Base-by-base conservation (phyloP, 35 echinoderm and acorn worm genomes). In the Eucidaris tribuloides region DNA sequence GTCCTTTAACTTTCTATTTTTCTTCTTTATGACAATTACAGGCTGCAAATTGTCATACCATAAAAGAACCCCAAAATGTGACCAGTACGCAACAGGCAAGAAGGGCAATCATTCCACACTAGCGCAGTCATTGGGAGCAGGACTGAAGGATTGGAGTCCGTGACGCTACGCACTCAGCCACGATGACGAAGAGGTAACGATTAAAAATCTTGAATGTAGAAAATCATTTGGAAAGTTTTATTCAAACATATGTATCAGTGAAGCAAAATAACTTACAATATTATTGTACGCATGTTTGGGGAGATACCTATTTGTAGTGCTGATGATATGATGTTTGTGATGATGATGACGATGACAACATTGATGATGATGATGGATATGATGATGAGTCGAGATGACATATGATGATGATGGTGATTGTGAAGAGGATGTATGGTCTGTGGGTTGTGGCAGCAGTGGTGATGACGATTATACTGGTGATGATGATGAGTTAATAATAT, bases 41-140 rank as follows among this genome's bases (percentile, higher is more conserved):
- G 94, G 90, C 94, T 85, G 94, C n/a, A n/a, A 97, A 59, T 71
- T 97, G 44, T 77, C 70, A 0, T 97, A 97, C 82, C n/a, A n/a
- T 92, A 97, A 62, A 83, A 79, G 28, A 93, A 97, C 44, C 94
- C 94, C 7, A 93, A 89, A 57, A 92, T 97, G 79, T 68, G 76
- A 85, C n/a, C 94, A 97, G 78, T 83, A 85, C 25, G n/a, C 94
- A 97, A 59, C 64, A 86, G 88, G 94, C 94, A 31, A 90, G 93
- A 78, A 91, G 82, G 30, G 58, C 80, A 4, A 66, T 59, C 23
- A 93, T 97, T 56, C 94, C 90, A 20, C 81, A 76, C 29, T 33
- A 92, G 43, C 90, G 86, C 20, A 86, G 86, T 45, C 86, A 92
- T 45, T 90, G 90, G 9, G 94, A 97, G 42, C 85, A 92, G 25